Evolutionary conservation across 2,888 invertebrate species (phyloP).

Genomic region (Hoplodrina ambigua): DNA sequence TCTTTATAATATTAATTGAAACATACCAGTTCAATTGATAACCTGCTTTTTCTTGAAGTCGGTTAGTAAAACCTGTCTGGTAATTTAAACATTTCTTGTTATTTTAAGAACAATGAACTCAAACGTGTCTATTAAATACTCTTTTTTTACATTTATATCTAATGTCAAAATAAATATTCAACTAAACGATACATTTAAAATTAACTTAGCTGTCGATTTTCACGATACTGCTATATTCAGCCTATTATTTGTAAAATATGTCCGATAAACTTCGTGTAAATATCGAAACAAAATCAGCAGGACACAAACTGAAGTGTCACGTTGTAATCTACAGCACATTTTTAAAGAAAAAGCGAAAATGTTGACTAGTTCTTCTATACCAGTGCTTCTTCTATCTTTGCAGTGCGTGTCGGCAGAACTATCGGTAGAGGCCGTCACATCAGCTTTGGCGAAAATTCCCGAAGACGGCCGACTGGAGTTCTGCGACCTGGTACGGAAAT

Average conservation of each 20-base stretch:
- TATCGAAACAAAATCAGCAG: neutral
- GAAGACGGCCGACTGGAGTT: constrained; percentile 12
- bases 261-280: neutral
- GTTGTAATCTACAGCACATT: neutral
- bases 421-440: too few species aligned
- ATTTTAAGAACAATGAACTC: too few species aligned
- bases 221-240: too few species aligned
- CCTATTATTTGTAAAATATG: neutral
- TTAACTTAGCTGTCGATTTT: neutral
- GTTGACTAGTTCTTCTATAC: too few species aligned
- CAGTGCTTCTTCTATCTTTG: too few species aligned
- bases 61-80: too few species aligned
- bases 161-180: neutral
- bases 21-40: too few species aligned
- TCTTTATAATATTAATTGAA: too few species aligned
- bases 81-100: neutral
- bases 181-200: neutral
- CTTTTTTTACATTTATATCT: too few species aligned
- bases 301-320: neutral
- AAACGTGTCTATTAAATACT: too few species aligned
- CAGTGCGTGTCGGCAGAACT: too few species aligned
- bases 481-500: constrained; percentile 10
- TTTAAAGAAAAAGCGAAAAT: neutral
- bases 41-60: too few species aligned
- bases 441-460: constrained; percentile 2